Evolutionary conservation across 2,888 invertebrate species (phyloP).

Genomic region (Malachius bipustulatus): DNA sequence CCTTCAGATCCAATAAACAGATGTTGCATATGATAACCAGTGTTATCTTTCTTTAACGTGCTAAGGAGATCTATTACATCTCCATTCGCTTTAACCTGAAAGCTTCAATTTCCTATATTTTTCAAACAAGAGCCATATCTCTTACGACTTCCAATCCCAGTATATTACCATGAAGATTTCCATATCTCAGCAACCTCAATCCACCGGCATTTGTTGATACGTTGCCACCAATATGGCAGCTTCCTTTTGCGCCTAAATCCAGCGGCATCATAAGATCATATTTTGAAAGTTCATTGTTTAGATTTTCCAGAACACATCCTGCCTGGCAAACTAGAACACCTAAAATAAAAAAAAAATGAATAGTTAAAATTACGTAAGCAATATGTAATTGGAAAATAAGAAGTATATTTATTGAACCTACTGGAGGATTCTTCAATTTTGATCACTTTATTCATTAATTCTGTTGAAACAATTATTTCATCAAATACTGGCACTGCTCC

Average conservation of each 20-base stretch:
- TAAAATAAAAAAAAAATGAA: constrained; percentile 29
- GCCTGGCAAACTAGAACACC: constrained; percentile 73
- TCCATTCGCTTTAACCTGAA: constrained; percentile 71
- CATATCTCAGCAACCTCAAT: constrained; percentile 78
- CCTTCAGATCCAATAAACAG: constrained; percentile 96
- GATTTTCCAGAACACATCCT: constrained; percentile 78
- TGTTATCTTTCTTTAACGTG: constrained; percentile 89
- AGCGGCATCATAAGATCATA: constrained; percentile 80
- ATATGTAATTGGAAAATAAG: constrained; percentile 6
- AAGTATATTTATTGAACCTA: constrained; percentile 35
- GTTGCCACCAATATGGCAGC: constrained; percentile 92
- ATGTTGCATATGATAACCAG: constrained; percentile 92
- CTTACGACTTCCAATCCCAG: constrained; percentile 84
- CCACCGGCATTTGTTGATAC: constrained; percentile 95
- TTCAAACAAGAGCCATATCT: constrained; percentile 16
- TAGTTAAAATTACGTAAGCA: constrained; percentile 1
- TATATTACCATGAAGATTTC: constrained; percentile 82
- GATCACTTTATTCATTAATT: constrained; percentile 73
- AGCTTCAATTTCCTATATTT: constrained; percentile 5
- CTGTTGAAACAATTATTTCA: constrained; percentile 79
- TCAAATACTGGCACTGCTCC: constrained; percentile 94
- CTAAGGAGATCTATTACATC: constrained; percentile 73
- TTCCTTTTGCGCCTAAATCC: constrained; percentile 92
- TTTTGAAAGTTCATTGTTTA: constrained; percentile 62
- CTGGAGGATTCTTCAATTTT: constrained; percentile 73